Base-by-base conservation (phyloP, 1,140 invertebrate species). In the Drosophila guanche region DNA sequence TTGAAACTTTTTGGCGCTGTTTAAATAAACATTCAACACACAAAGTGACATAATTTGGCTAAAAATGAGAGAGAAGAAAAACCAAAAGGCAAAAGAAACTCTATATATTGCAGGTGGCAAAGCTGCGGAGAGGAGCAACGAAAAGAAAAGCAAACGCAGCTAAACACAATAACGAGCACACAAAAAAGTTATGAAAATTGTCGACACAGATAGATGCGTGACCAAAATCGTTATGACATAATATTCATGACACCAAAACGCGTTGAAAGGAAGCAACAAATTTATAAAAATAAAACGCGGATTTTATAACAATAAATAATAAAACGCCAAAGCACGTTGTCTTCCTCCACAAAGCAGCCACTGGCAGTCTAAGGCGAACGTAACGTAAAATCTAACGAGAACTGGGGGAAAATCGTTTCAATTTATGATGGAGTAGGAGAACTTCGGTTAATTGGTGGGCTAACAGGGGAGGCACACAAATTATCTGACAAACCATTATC, bases 191-290 rank as follows among this genome's bases (percentile, higher is more conserved):
- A 69, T 63, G 50, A 51, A 83, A 68, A 65, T n/a, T 61, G 73
- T 83, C 54, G 50, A 71, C 33, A 27, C 45, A 81, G 53, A 65
- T 72, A 80, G 56, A 68, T 73, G 81, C 80, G 81, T 85, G 81
- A 77, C 81, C 62, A 22, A 77, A 77, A 77, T 74, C 57, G 74
- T 85, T 85, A 75, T 81, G 77, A 65, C 63, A 81, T 81, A 81
- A 86, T 86, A 68, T 68, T 56, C 47, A 45, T 16, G 43, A 37
- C 7, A 69, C 46, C 27, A 69, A 68, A 70, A 46, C 3, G 65
- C 60, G 37, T 33, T 29, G 40, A 51, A 59, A 25, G 29, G 12
- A 57, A 46, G 40, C 29, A 33, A 33, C 2, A 10, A 33, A 12
- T 4, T 8, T 10, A 4, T 1, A 58, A 51, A 62, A 48, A 47